These are phyloP conservation scores for Penaeus indicus DNA, from an alignment of 1,140 invertebrate species.

Conservation along the genomic window DNA sequence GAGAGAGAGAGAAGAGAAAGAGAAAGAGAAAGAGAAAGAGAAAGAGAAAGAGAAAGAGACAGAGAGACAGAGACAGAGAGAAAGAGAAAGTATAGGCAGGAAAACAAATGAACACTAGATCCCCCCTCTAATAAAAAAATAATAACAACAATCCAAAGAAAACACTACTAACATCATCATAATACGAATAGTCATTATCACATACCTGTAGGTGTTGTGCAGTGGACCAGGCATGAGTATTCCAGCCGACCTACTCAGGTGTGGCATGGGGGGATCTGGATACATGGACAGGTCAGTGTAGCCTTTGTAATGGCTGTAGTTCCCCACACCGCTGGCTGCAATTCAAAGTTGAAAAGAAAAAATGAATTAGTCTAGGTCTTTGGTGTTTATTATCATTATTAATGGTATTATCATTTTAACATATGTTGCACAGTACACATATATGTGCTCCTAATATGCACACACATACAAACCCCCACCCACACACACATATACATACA, in stretches of 20 bases:
- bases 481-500: too few species aligned
- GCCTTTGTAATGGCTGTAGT: constrained; percentile 58
- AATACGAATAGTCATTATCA: not conserved
- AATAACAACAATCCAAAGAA: not conserved
- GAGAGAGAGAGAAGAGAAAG: too few species aligned
- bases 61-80: too few species aligned
- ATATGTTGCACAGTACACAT: too few species aligned
- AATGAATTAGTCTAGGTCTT: not conserved
- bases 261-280: constrained; percentile 49
- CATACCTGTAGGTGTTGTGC: constrained; percentile 60
- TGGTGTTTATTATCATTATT: not conserved
- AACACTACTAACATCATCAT: too few species aligned
- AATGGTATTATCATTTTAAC: not conserved
- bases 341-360: not conserved
- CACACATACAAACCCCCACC: too few species aligned
- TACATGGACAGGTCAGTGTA: constrained; percentile 55
- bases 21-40: too few species aligned
- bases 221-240: constrained; percentile 62
- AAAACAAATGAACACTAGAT: too few species aligned
- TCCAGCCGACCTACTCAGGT: constrained; percentile 54
- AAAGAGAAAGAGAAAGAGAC: too few species aligned
- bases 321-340: constrained; percentile 25
- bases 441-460: too few species aligned
- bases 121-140: too few species aligned
- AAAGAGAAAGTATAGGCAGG: too few species aligned